Evolutionary conservation across 53 echinoderm and acorn worm species (phyloP).

Genomic region (Zoroaster sp.): DNA sequence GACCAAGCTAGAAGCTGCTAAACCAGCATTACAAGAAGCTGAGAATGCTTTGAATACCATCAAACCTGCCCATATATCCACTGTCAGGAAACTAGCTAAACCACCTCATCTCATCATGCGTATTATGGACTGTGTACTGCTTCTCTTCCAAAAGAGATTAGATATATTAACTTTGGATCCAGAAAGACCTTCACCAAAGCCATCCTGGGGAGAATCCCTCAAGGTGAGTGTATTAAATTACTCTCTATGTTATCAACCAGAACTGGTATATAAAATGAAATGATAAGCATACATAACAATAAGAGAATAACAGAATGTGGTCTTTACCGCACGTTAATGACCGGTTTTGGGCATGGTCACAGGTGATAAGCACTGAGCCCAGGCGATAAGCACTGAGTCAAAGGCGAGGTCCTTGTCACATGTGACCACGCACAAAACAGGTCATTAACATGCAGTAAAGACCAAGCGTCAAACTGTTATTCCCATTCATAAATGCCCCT

Average conservation of each 20-base stretch:
- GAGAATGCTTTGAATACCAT: slow-evolving; percentile 94
- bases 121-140: slow-evolving; percentile 92
- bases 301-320: too few species aligned
- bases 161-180: slow-evolving; percentile 72
- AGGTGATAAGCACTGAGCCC: too few species aligned
- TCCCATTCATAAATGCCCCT: too few species aligned
- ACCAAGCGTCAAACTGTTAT: too few species aligned
- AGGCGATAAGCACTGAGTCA: too few species aligned
- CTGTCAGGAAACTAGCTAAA: slow-evolving; percentile 94
- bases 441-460: too few species aligned
- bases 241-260: neutral
- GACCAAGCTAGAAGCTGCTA: slow-evolving; percentile 90
- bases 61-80: slow-evolving; percentile 97
- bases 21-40: slow-evolving; percentile 93
- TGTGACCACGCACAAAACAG: too few species aligned
- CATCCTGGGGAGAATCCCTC: slow-evolving; percentile 94
- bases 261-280: neutral
- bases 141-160: slow-evolving; percentile 84
- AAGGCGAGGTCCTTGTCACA: too few species aligned
- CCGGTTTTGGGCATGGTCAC: too few species aligned
- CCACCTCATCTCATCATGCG: slow-evolving; percentile 99
- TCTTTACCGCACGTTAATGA: too few species aligned
- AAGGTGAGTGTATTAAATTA: slow-evolving; percentile 69
- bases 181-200: slow-evolving; percentile 83
- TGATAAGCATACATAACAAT: too few species aligned